A percentile compares a stretch with the other conserved stretches of the same genome.
Evolutionary conservation across 2,888 invertebrate species (phyloP).

Genomic region (Drosophila mimica): DNA sequence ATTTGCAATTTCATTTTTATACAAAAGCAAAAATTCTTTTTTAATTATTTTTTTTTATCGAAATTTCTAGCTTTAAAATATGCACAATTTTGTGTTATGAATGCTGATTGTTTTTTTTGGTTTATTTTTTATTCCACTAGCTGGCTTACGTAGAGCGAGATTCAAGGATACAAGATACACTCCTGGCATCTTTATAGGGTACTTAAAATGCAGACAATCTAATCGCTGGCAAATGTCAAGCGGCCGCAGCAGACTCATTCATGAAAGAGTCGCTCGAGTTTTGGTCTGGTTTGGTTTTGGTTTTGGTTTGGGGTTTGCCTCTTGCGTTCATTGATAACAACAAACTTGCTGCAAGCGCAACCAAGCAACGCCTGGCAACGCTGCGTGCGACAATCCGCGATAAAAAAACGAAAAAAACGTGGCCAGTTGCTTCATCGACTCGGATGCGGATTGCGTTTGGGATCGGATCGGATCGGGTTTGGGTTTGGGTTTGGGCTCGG

Average conservation of each 20-base stretch:
- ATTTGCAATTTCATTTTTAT: background rate
- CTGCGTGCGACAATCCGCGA: conserved; percentile 60
- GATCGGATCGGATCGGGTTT: background rate
- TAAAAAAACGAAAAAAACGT: conserved; percentile 22
- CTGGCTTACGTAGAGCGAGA: background rate
- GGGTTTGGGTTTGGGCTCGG: conserved; percentile 6
- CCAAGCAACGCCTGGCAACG: conserved; percentile 17
- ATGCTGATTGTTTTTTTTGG: background rate
- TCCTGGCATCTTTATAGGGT: conserved; percentile 18
- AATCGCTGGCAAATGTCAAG: conserved; percentile 73
- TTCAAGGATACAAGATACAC: background rate
- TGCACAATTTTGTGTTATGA: background rate
- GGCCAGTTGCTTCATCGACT: conserved; percentile 23
- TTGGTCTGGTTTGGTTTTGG: conserved; percentile 13
- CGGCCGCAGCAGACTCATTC: conserved; percentile 61
- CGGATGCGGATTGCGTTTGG: conserved; percentile 39
- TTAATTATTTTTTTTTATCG: too few relatives aligned
- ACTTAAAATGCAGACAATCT: conserved; percentile 56
- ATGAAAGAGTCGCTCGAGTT: conserved; percentile 31
- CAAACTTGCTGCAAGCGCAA: conserved; percentile 21
- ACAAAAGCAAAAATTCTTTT: background rate
- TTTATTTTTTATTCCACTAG: background rate
- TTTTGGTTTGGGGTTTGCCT: conserved; percentile 19
- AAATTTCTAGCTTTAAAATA: background rate
- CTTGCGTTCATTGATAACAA: conserved; percentile 57